Evolutionary conservation across 1,140 invertebrate species (phyloP), one percentile per base, ranked within the genome.

Genomic region (Scaptomyza montana): DNA sequence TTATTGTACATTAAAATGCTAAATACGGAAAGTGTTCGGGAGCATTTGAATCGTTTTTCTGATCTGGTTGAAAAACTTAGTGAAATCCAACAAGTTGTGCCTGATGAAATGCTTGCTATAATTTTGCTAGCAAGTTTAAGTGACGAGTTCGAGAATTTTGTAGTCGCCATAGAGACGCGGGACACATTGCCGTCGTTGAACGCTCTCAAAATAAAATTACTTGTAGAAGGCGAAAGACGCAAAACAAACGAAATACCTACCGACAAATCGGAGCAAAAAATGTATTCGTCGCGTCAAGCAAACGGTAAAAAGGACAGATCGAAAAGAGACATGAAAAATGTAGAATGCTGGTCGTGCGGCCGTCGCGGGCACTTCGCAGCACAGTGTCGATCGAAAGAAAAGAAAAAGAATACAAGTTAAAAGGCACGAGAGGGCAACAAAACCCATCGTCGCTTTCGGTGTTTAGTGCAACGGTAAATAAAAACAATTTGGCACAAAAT

Each of bases 1-100:
- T 46, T 59, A 19, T 19, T 59, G 41, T 45, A 59, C 41, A 21
- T 5, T 12, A 59, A 59, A 59, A 59, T 59, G 56, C 10, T 9
- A 7, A 21, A 21, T 19, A 59, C 56, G 12, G 56, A 59, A 10
- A 59, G 56, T 21, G 13, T 59, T 46, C 5, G 56, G n/a, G 56
- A 59, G n/a, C 56, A 59, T 59, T 25, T 59, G n/a, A 28, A 45
- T 33, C 9, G 45, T 47, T 59, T 59, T 45, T 59, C 13, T 59
- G 8, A 41, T 9, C 9, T 46, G 5, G 56, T 57, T 8, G 36
- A 57, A 57, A 57, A 57, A 16, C 41, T 57, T 21, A 12, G n/a
- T 41, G 55, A 57, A 57, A 41, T 57, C 16, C 10, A 57, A 19
- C 6, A 43, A 19, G 4, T 5, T 7, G 55, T 57, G 55, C 55